phyloP scores from a whole-genome alignment of 2,797 vertebrate genomes.

The Alca torda region DNA sequence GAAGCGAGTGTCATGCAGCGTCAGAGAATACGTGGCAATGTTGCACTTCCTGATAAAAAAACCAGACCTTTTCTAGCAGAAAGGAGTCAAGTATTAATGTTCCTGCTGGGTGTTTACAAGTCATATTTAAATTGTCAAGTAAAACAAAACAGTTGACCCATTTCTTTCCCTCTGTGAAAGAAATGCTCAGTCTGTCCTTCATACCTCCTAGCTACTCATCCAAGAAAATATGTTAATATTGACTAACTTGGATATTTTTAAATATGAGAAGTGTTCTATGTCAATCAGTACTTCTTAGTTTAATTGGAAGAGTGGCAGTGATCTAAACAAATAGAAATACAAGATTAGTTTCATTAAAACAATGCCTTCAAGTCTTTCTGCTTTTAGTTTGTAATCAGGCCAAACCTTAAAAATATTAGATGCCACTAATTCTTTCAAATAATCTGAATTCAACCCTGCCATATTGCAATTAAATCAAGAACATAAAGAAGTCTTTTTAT shows the following conservation, averaged over 20 bases:
- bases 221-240: neutral
- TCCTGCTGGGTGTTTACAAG: neutral
- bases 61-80: neutral
- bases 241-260: neutral
- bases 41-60: accelerated
- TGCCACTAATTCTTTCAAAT: neutral
- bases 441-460: neutral
- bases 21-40: neutral
- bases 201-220: neutral
- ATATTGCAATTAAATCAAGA: neutral
- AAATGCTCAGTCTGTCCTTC: neutral
- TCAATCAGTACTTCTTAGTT: neutral
- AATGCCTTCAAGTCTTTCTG: neutral
- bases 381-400: neutral
- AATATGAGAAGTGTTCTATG: neutral
- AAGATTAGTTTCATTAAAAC: neutral
- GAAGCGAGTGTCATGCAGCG: accelerated
- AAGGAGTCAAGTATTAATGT: neutral
- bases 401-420: neutral
- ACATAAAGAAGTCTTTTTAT: neutral
- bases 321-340: neutral
- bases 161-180: neutral
- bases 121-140: neutral
- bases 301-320: neutral
- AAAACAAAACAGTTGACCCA: neutral